Evolutionary conservation across 1,140 invertebrate species (phyloP).

Genomic region (roundworm (Caenorhabditis elegans)): WBcel235 BX284605.5:20915501-20916000

Average conservation of each 20-base stretch:
- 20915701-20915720: background rate
- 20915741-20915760: background rate
- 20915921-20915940: no score
- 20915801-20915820: background rate
- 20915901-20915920: no score
- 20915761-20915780: no score
- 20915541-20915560: background rate
- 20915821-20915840: background rate
- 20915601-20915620: background rate
- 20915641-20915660: background rate
- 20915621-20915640: background rate
- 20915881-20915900: no score
- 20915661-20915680: no score
- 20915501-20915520: no score
- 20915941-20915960: no score
- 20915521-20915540: no score
- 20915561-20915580: constrained; percentile 4
- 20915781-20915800: no score
- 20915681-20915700: background rate
- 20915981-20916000: background rate
- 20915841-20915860: background rate
- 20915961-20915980: no score
- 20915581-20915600: background rate
- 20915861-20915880: no score
- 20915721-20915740: background rate